Evolutionary conservation across 2,888 invertebrate genomes (phyloP), one percentile per base, ranked within the genome.

Genomic region (Dicyrtoma fusca): DNA sequence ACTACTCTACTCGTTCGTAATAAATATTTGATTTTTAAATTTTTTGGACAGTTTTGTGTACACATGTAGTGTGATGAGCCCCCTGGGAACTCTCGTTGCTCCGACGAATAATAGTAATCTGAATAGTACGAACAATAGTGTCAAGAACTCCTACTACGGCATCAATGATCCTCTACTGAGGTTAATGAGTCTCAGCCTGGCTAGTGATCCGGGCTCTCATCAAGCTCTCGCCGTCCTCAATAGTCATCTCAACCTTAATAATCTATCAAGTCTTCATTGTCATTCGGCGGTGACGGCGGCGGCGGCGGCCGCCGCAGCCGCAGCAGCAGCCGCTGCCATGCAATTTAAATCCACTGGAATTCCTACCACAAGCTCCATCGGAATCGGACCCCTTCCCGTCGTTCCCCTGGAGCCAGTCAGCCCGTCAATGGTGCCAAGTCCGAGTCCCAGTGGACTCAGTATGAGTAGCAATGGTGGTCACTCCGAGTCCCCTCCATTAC

Each of bases 181-280:
- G 74, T 75, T 79, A 69, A 79, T 79, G 79, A 79, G 79, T 76
- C 70, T 79, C 45, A 75, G 78, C 68, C 69, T 78, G 53, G 71
- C 77, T 65, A 73, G 73, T 69, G 76, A 76, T 74, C 62, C 66
- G 74, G 75, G 75, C 74, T 74, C 77, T 74, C 26, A 23, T 45
- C 34, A 26, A 21, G 62, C 53, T 44, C 49, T 34, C 8, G 17
- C 62, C 4, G 53, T 42, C 21, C 51, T 70, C 6, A 51, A 65
- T 21, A 51, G 53, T 65, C 51, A 65, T 51, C 26, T 65, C 10
- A n/a, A n/a, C n/a, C n/a, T n/a, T n/a, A 51, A 65, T 17, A 65
- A 25, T 49, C 34, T 65, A 17, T 34, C 59, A 3, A 49, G 49
- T 34, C 64, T 51, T 26, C 73, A 70, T 23, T 65, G 68, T 51